Evolutionary conservation across 2,888 invertebrate genomes (phyloP).

Genomic region (Lysandra coridon): DNA sequence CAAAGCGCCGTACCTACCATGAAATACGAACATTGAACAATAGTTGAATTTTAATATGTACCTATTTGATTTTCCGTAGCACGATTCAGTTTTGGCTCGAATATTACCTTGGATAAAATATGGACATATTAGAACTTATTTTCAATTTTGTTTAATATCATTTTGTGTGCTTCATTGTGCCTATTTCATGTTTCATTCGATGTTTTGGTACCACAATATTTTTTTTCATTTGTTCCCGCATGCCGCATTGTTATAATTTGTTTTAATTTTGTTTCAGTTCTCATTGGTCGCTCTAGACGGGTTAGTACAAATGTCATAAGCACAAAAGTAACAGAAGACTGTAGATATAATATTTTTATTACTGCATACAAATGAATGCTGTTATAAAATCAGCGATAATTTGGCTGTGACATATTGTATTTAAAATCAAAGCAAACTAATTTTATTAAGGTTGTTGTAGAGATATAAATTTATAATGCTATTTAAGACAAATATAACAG

Average conservation of each 20-base stretch:
- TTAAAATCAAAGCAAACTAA: too few relatives aligned
- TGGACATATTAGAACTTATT: not conserved
- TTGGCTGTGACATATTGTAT: too few relatives aligned
- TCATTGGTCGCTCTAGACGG: slow-evolving; percentile 61
- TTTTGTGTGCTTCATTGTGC: not conserved
- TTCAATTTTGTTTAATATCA: not conserved
- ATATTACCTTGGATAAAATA: too few relatives aligned
- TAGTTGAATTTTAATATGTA: too few relatives aligned
- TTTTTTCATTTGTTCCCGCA: slow-evolving; percentile 27
- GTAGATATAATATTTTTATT: not conserved
- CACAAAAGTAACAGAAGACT: not conserved
- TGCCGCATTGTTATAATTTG: slow-evolving; percentile 41
- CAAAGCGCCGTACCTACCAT: too few relatives aligned
- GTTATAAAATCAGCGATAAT: not conserved
- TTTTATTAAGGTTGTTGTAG: not conserved
- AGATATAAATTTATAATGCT: not conserved
- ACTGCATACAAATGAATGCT: not conserved
- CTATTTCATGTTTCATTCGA: not conserved
- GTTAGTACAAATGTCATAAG: slow-evolving; percentile 5
- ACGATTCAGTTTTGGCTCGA: too few relatives aligned
- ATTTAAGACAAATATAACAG: not conserved
- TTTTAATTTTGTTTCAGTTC: slow-evolving; percentile 71
- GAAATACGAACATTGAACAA: too few relatives aligned
- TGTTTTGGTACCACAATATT: not conserved
- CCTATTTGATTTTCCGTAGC: too few relatives aligned